Base-by-base conservation (phyloP, 2,888 invertebrate genomes). In the Ophioninae sp. region DNA sequence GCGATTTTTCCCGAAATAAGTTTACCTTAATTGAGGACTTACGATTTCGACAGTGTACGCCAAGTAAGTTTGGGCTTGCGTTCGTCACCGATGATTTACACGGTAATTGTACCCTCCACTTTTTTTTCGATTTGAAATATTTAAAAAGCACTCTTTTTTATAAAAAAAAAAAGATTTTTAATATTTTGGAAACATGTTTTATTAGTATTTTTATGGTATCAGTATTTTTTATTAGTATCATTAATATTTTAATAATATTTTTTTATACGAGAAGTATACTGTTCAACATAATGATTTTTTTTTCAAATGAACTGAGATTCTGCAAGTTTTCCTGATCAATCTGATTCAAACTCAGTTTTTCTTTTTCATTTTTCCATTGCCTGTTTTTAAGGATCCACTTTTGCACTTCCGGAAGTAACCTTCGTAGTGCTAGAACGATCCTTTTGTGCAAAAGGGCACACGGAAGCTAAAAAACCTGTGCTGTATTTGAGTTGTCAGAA, bases 1-100 rank as follows among this genome's bases (percentile, higher is more conserved):
- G 87, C 88, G 89, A 89, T 90, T 90, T 90, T 89, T 88, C 86
- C 87, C 86, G 82, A 88, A 89, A 88, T 87, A 89, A 89, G 89
- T 89, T 90, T 88, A 88, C 89, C 87, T 90, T 90, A 91, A 91
- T 90, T 88, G 89, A 87, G 86, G 86, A 86, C 87, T 90, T 88
- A 87, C 44, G 41, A 81, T 68, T 74, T 81, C 56, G 61, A 74
- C 67, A 76, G 23, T 57, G 59, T 64, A 62, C 39, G 23, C 20
- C 21, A 50, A 75, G 10, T 76, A 59, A 20, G 20, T 70, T 30
- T 72, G 44, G 41, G 59, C 69, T 37, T 17, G 69, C 37, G 50
- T 68, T 73, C 23, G 44, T 7, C 62, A 68, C 44, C 39, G 30
- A 68, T 10, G 65, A 67, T 61, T 76, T 70, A 37, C 30, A 20